These are phyloP conservation scores for Zaprionus africanus DNA, from an alignment of 1,140 invertebrate genomes.

Conservation along the genomic window DNA sequence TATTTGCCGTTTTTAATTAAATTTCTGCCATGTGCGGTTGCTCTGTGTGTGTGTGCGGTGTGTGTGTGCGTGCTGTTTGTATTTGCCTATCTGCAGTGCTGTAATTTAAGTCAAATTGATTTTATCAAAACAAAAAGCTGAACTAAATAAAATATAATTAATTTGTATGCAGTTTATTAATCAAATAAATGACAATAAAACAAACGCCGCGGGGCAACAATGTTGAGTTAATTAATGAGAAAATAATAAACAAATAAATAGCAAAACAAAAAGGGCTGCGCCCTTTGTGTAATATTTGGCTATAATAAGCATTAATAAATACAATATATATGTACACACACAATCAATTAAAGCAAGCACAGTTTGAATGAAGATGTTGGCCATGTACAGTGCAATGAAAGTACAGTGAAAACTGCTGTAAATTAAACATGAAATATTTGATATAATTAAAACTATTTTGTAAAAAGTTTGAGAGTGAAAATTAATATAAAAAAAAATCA, in stretches of 20 bases:
- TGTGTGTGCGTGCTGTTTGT: constrained; percentile 14
- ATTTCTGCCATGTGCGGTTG: constrained; percentile 48
- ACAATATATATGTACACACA: background rate
- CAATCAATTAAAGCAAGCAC: background rate
- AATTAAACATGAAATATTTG: background rate
- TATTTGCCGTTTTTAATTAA: constrained; percentile 78
- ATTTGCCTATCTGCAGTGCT: constrained; percentile 14
- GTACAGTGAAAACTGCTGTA: background rate
- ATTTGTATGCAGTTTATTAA: background rate
- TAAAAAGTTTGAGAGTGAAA: no score
- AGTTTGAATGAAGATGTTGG: background rate
- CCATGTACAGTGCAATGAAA: background rate
- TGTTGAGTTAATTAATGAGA: background rate
- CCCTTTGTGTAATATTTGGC: background rate
- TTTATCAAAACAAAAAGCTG: background rate
- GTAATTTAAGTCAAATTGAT: constrained; percentile 58
- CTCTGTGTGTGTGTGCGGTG: constrained; percentile 6
- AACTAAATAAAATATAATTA: background rate
- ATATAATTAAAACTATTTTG: background rate
- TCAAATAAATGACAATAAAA: background rate
- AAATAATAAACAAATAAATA: constrained; percentile 5
- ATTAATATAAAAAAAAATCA: no score
- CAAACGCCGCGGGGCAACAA: background rate
- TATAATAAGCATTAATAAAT: background rate
- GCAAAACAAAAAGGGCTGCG: background rate